Conservation (phyloP, 2,797 vertebrate species). For the Neopelma chrysocephalum region DNA sequence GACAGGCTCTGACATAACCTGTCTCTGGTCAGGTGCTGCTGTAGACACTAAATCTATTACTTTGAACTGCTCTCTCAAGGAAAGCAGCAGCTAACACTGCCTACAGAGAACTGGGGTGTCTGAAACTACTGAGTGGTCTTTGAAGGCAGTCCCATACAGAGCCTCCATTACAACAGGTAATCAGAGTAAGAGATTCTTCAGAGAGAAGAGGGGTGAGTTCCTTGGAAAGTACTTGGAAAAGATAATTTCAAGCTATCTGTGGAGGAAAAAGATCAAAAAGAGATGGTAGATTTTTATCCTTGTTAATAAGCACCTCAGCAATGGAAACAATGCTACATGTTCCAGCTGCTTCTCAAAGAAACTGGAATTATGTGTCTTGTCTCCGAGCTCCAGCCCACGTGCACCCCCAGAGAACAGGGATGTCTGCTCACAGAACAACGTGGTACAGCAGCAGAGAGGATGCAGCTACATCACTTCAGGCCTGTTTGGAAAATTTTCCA, state of each 20-base stretch:
- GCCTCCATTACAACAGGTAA: not conserved
- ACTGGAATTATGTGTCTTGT: not conserved
- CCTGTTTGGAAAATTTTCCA: not conserved
- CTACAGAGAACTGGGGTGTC: not conserved
- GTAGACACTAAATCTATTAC: not conserved
- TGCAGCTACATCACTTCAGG: not conserved
- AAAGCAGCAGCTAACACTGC: not conserved
- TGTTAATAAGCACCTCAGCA: not conserved
- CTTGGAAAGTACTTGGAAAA: constrained; percentile 3
- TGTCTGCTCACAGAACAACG: not conserved
- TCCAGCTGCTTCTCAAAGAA: not conserved
- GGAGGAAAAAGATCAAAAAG: not conserved
- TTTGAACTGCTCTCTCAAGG: not conserved
- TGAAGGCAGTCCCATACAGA: not conserved
- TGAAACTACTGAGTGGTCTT: not conserved
- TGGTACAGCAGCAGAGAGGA: not conserved
- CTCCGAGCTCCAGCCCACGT: not conserved
- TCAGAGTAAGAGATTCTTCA: constrained; percentile 16
- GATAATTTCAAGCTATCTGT: not conserved
- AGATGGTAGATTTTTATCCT: constrained; percentile 4
- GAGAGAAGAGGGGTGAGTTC: not conserved
- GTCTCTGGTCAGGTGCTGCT: not conserved
- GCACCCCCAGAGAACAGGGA: not conserved
- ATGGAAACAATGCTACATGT: not conserved
- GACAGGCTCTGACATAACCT: not conserved